These are phyloP conservation scores for Polydesmus complanatus DNA, from an alignment of 2,888 invertebrate genomes.

Conservation along the genomic window DNA sequence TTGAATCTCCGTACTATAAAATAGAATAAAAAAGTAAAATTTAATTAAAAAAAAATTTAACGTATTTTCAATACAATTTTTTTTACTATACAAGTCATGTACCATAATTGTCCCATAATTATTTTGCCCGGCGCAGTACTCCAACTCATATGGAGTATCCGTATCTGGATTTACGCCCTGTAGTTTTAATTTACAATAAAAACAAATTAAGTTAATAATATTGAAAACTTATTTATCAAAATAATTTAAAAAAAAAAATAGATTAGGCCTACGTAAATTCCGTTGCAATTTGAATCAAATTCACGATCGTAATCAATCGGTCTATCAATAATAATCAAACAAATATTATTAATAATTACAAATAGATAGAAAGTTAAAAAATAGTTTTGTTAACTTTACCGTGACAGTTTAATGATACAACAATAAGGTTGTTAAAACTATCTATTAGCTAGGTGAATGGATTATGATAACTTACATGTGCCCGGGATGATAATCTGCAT, in stretches of 20 bases:
- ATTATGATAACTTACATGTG: slow-evolving; percentile 5
- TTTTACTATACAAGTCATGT: too few species aligned
- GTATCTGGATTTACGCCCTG: slow-evolving; percentile 28
- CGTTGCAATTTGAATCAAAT: slow-evolving; percentile 34
- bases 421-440: too few species aligned
- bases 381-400: too few species aligned
- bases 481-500: slow-evolving; percentile 7
- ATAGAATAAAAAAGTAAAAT: too few species aligned
- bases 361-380: neutral
- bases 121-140: slow-evolving; percentile 28
- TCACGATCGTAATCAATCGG: slow-evolving; percentile 26
- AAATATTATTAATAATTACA: neutral
- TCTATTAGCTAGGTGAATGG: too few species aligned
- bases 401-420: too few species aligned
- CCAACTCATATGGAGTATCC: slow-evolving; percentile 28
- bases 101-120: slow-evolving; percentile 29
- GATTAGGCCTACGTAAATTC: slow-evolving; percentile 27
- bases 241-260: too few species aligned
- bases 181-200: neutral
- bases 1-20: slow-evolving; percentile 38
- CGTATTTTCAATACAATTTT: too few species aligned
- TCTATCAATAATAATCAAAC: too few species aligned
- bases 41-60: too few species aligned
- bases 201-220: neutral
- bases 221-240: too few species aligned